Percentiles rank a stretch among this genome's conserved stretches.
phyloP scores from a whole-genome alignment of 2,797 vertebrate species.

The Coreius guichenoti region DNA sequence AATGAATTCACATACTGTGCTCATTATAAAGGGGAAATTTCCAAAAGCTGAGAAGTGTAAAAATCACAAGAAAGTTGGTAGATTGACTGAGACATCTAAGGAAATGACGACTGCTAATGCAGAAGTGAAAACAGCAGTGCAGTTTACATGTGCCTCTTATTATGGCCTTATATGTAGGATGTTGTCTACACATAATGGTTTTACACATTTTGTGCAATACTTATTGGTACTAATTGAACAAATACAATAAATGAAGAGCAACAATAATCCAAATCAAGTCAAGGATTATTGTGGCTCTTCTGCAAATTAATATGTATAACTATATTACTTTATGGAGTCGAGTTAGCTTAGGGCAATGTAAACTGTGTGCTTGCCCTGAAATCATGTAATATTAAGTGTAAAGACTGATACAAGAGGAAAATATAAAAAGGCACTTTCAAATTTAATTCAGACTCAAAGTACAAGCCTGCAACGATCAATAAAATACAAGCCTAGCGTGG shows the following conservation, averaged over 20 bases:
- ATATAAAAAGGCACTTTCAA: background rate
- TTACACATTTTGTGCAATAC: background rate
- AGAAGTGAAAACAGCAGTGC: slow-evolving; percentile 64
- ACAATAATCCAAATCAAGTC: background rate
- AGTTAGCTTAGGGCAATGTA: background rate
- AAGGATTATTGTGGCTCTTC: background rate
- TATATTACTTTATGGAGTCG: background rate
- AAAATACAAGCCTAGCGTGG: background rate
- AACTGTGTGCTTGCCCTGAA: slow-evolving; percentile 1
- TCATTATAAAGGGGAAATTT: background rate
- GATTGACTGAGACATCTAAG: slow-evolving; percentile 35
- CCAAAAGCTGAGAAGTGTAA: slow-evolving; percentile 38
- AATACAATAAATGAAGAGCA: background rate
- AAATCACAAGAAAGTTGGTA: slow-evolving; percentile 41
- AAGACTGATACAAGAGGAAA: background rate
- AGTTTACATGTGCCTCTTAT: background rate
- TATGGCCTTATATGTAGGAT: background rate
- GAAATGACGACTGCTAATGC: slow-evolving; percentile 54
- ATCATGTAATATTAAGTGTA: background rate
- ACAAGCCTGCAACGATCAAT: background rate
- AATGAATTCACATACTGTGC: background rate
- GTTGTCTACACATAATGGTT: background rate
- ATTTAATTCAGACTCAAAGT: background rate
- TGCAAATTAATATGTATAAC: background rate
- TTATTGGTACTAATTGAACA: background rate